These are phyloP conservation scores for Anser brachyrhynchus DNA, from an alignment of 2,113 vertebrate genomes.

Conservation along the genomic window DNA sequence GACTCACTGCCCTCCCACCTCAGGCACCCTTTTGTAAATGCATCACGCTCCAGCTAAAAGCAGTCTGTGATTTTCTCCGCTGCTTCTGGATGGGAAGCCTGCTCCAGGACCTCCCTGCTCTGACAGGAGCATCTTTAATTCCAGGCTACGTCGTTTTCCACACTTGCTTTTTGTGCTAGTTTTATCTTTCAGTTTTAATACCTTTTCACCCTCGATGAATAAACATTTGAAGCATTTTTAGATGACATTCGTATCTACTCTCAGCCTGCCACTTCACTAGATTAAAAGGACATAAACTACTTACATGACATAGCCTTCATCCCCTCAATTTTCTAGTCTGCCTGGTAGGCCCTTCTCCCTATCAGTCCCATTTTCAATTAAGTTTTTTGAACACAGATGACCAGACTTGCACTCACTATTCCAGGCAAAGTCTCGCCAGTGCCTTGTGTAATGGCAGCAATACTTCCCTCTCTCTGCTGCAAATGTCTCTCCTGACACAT, in stretches of 20 bases:
- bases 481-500: neutral
- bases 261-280: neutral
- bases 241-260: neutral
- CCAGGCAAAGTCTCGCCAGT: neutral
- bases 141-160: neutral
- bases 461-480: neutral
- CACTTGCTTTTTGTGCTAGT: neutral
- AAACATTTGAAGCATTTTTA: neutral
- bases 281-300: neutral
- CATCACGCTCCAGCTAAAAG: neutral
- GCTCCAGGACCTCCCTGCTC: neutral
- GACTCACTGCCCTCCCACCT: neutral
- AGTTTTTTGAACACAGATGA: neutral
- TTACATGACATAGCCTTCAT: neutral
- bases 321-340: neutral
- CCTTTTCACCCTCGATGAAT: neutral
- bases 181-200: neutral
- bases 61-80: neutral
- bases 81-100: neutral
- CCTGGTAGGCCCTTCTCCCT: neutral
- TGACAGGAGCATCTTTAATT: neutral
- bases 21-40: neutral
- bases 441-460: neutral
- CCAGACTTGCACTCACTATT: neutral
- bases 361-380: neutral